phyloP scores from a whole-genome alignment of 2,113 vertebrate genomes.

The Nothoprocta pentlandii region DNA sequence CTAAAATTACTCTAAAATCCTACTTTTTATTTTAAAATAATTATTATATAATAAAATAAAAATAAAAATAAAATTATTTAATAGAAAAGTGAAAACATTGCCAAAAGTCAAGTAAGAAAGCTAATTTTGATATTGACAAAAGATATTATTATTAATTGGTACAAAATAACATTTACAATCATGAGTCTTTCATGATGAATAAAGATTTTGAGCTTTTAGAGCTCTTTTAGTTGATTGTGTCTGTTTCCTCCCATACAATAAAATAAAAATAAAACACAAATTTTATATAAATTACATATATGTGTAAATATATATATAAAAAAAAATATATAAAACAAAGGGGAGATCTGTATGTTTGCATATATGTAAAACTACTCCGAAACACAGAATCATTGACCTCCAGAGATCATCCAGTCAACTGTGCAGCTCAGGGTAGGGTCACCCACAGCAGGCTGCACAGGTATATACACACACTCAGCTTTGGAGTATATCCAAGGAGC shows the following conservation, averaged over 20 bases:
- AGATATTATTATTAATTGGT: neutral
- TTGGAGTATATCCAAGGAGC: neutral
- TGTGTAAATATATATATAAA: neutral
- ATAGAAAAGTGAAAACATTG: neutral
- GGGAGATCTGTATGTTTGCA: neutral
- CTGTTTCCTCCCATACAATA: neutral
- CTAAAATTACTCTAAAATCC: neutral
- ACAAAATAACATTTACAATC: neutral
- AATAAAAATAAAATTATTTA: neutral
- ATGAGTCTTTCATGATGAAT: neutral
- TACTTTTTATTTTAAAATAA: neutral
- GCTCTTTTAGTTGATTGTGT: neutral
- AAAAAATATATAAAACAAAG: neutral
- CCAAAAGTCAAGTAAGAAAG: neutral
- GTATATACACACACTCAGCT: neutral
- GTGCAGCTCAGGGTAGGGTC: neutral
- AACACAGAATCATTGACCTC: accelerated
- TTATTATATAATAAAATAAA: too few relatives aligned
- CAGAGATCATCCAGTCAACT: neutral
- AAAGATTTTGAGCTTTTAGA: neutral
- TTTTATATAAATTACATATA: neutral
- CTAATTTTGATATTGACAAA: neutral
- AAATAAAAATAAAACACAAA: neutral
- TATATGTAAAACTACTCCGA: neutral
- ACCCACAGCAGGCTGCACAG: neutral